Evolutionary conservation across 2,113 vertebrate species (phyloP), one percentile per base, ranked within the genome.

Genomic region (Camelus bactrianus): DNA sequence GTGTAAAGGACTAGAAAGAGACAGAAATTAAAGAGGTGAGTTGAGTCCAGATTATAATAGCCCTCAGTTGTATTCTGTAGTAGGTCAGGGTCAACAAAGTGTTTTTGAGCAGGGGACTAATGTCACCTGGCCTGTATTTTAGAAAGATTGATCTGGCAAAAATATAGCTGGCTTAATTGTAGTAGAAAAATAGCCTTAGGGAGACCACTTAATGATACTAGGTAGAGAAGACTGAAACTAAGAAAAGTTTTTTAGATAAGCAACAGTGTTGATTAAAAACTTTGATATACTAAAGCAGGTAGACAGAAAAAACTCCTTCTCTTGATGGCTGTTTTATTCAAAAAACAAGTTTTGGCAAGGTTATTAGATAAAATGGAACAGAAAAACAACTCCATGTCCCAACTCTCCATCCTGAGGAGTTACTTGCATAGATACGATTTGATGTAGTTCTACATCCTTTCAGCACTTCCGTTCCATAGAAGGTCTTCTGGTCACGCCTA

Each of bases 131-230:
- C 17, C 35, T 94, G 1, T 12, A 13, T 84, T 88, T 89, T 69
- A 50, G 48, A 86, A 87, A 92, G 80, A 92, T 9, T 28, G 50
- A 79, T 67, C 58, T 86, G n/a, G 14, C 48, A 62, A 90, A 97
- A 50, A 77, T 26, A 86, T 20, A 28, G 72, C 20, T 54, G 30
- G 15, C 35, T 81, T 92, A 24, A 48, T 1, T 72, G 8, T 58
- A 26, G 22, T 48, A 62, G 56, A 82, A 92, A 65, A 56, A 8
- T 5, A 82, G n/a, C 3, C 13, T 38, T 62, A 67, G 46, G 48
- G 1, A 86, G 48, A 46, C 15, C 30, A 64, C 30, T 60, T 60
- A 22, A 15, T 2, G 42, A 32, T 60, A 14, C 32, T 32, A 93
- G 13, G 6, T 64, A 17, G 4, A 89, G 35, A 77, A 46, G 38